phyloP scores from a whole-genome alignment of 1,140 invertebrate genomes.

The Carposina sasakii region DNA sequence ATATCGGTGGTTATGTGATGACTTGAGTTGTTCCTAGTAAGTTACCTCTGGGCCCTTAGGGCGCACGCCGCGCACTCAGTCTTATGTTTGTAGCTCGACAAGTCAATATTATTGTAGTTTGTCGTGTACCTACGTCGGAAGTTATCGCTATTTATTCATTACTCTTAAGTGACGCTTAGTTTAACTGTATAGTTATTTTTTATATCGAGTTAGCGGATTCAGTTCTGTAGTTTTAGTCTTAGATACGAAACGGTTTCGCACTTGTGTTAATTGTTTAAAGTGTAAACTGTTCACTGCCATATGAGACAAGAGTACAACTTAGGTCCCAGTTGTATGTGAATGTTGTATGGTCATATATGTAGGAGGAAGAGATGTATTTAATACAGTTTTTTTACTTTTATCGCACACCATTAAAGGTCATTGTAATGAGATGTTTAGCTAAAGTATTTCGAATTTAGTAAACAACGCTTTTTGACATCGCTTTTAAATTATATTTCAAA shows the following conservation, averaged over 20 bases:
- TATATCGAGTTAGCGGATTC: constrained; percentile 28
- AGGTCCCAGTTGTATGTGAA: constrained; percentile 28
- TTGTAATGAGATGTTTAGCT: no score
- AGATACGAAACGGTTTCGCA: constrained; percentile 20
- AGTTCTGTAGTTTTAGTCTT: constrained; percentile 17
- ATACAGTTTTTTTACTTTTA: no score
- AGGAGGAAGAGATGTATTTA: no score
- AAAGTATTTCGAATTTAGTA: no score
- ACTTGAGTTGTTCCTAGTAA: constrained; percentile 48
- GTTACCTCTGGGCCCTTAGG: constrained; percentile 33
- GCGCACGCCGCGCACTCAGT: constrained; percentile 40
- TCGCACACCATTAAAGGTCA: no score
- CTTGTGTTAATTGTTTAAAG: constrained; percentile 27
- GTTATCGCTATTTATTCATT: constrained; percentile 59
- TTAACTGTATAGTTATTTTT: constrained; percentile 38
- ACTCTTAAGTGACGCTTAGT: constrained; percentile 41
- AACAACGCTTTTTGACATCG: no score
- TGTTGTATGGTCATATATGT: no score
- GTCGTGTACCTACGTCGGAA: constrained; percentile 35
- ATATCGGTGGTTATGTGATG: constrained; percentile 65
- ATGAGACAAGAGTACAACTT: constrained; percentile 55
- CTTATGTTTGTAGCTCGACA: constrained; percentile 53
- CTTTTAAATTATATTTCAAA: no score
- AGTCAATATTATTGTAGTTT: constrained; percentile 38
- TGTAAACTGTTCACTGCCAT: constrained; percentile 55